These are phyloP conservation scores for Bradypus variegatus DNA, from an alignment of 2,797 vertebrate species.

Conservation along the genomic window DNA sequence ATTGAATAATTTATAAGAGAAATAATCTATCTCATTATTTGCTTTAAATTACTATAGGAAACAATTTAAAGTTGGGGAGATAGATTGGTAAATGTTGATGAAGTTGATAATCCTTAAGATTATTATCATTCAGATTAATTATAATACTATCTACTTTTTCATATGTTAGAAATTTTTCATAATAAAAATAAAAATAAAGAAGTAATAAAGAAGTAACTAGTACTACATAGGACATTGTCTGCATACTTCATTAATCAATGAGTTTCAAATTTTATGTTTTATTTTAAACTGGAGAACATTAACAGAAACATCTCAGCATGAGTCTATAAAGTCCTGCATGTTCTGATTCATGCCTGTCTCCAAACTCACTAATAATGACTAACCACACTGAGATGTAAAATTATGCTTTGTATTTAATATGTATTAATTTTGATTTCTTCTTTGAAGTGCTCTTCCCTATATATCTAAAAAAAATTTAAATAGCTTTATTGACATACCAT, in stretches of 20 bases:
- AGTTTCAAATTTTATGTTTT: not conserved
- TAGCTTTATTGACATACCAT: no score
- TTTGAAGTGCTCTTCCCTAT: not conserved
- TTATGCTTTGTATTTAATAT: conserved; percentile 5
- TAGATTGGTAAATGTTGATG: not conserved
- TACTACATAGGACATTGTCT: not conserved
- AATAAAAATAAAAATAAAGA: not conserved
- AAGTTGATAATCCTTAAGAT: not conserved
- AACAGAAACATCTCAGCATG: not conserved
- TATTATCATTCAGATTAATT: not conserved
- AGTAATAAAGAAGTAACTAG: not conserved
- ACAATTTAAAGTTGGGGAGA: not conserved
- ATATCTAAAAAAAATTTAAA: not conserved
- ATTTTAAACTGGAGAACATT: conserved; percentile 25
- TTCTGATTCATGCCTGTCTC: not conserved
- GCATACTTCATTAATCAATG: not conserved
- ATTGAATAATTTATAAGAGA: not conserved
- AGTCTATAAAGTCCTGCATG: not conserved
- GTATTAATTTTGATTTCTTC: not conserved
- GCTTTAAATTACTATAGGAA: not conserved
- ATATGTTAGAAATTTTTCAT: not conserved
- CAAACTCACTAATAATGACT: not conserved
- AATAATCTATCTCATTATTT: not conserved
- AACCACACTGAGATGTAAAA: not conserved
- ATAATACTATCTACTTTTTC: not conserved